Percentiles rank a stretch among this genome's conserved stretches.
These are phyloP conservation scores for Ranitomeya imitator DNA, from an alignment of 2,113 vertebrate species.

Conservation along the genomic window DNA sequence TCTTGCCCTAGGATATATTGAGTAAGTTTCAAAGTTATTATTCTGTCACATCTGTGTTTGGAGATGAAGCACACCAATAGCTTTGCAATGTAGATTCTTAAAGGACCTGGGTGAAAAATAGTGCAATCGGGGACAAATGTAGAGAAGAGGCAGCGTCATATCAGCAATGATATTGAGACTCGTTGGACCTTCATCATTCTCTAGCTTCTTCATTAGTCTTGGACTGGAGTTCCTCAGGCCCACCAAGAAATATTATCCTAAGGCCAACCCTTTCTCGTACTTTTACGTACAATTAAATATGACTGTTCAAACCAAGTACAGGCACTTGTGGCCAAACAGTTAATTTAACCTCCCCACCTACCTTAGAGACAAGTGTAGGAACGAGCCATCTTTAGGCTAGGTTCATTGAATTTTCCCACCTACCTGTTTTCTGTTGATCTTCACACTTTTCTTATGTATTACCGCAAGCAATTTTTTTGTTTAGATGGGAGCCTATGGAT, in stretches of 20 bases:
- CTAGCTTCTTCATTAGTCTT: background rate
- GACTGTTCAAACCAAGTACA: no score
- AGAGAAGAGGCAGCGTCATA: background rate
- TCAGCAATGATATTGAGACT: background rate
- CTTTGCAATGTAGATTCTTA: conserved; percentile 17
- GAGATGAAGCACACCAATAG: background rate
- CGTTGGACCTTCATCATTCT: background rate
- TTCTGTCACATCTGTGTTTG: conserved; percentile 38
- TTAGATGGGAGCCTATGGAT: no score
- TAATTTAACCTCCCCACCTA: no score
- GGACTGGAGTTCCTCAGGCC: background rate
- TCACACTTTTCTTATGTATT: no score
- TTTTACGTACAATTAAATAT: no score
- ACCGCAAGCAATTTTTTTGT: no score
- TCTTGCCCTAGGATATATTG: conserved; percentile 37
- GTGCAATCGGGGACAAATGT: background rate
- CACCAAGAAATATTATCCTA: background rate
- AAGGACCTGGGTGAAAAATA: background rate
- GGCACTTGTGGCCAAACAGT: no score
- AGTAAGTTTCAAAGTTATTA: conserved; percentile 36
- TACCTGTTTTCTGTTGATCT: no score
- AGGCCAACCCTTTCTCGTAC: background rate
- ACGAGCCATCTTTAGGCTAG: no score
- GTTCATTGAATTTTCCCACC: no score
- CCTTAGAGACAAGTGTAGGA: no score